Conservation (phyloP, 2,888 invertebrate species). For the Eupithecia tripunctaria region DNA sequence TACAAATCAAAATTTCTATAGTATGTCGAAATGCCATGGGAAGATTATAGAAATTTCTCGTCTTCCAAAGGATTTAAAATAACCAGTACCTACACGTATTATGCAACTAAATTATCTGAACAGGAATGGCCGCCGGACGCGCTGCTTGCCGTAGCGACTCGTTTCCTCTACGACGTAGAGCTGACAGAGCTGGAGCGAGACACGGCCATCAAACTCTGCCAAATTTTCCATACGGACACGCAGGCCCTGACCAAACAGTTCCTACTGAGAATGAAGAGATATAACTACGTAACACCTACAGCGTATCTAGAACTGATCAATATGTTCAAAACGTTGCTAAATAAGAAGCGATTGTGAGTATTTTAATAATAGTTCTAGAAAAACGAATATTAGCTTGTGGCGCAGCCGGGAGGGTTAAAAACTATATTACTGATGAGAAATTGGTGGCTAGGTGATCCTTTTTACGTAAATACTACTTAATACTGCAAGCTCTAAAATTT, state of each 20-base stretch:
- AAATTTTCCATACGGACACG: constrained; percentile 94
- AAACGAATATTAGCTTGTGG: neutral
- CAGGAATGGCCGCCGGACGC: constrained; percentile 98
- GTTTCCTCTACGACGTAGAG: constrained; percentile 92
- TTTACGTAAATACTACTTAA: neutral
- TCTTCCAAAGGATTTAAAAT: neutral
- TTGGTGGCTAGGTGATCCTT: neutral
- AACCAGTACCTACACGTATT: too few relatives aligned
- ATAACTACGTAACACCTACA: constrained; percentile 96
- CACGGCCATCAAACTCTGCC: constrained; percentile 94
- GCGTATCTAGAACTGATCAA: constrained; percentile 96
- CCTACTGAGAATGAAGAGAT: constrained; percentile 85
- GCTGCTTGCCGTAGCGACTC: constrained; percentile 92
- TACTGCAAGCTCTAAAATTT: neutral
- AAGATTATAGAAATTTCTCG: neutral
- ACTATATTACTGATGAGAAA: neutral
- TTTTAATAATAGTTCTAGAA: constrained; percentile 53
- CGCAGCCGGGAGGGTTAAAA: neutral
- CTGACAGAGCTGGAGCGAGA: constrained; percentile 88
- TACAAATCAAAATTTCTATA: too few relatives aligned
- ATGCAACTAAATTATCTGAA: constrained; percentile 2
- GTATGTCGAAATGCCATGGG: neutral
- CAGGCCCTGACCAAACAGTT: constrained; percentile 88
- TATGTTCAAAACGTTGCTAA: constrained; percentile 92
- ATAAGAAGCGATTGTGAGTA: constrained; percentile 88